Percentiles rank a stretch among this genome's conserved stretches.
phyloP scores from a whole-genome alignment of 2,797 vertebrate species.

The Chloroceryle inda region DNA sequence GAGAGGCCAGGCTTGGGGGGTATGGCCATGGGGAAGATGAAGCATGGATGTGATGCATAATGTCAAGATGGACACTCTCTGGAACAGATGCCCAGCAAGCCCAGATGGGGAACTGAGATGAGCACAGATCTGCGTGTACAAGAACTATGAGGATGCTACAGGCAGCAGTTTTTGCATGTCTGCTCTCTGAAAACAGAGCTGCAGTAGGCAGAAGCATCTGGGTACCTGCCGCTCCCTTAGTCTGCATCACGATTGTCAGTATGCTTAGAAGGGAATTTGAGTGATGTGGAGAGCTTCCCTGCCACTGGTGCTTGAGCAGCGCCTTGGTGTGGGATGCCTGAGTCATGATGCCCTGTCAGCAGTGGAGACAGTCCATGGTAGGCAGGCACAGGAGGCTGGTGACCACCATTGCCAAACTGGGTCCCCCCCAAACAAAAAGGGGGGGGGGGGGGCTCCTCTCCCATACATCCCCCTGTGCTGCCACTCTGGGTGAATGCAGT shows the following conservation, averaged over 20 bases:
- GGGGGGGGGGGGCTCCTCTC: neutral
- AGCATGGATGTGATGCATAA: rapidly evolving
- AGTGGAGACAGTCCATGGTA: rapidly evolving
- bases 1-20: rapidly evolving
- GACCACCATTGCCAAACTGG: neutral
- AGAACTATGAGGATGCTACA: neutral
- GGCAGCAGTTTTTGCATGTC: neutral
- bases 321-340: neutral
- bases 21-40: neutral
- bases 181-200: neutral
- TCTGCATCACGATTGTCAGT: neutral
- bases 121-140: rapidly evolving
- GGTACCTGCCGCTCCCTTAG: neutral
- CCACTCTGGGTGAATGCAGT: neutral
- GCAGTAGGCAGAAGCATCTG: neutral
- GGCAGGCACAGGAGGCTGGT: neutral
- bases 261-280: neutral
- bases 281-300: neutral
- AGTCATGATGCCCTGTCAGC: rapidly evolving
- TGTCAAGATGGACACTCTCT: neutral
- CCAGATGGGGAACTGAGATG: neutral
- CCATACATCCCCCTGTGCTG: neutral
- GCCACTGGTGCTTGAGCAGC: neutral
- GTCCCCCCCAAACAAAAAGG: rapidly evolving
- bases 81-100: neutral